Percentiles rank a stretch among this genome's conserved stretches.
Evolutionary conservation across 2,113 vertebrate species (phyloP).

Genomic region (Rhea pennata): DNA sequence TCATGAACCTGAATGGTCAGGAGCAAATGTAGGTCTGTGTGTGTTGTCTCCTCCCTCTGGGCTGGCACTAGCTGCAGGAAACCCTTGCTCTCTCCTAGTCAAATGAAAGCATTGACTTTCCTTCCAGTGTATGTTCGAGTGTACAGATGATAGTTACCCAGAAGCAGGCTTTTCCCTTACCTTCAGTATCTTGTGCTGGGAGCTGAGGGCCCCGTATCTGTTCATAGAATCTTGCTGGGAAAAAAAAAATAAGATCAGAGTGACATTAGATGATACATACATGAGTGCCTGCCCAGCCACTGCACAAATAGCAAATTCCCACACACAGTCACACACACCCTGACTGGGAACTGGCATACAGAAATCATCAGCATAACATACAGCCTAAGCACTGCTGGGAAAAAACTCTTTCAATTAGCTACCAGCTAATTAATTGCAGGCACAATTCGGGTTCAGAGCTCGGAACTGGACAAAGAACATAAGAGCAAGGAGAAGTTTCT

Average conservation of each 20-base stretch:
- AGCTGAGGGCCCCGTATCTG: slow-evolving; percentile 75
- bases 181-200: slow-evolving; percentile 80
- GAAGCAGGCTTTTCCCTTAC: slow-evolving; percentile 14
- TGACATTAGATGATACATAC: background rate
- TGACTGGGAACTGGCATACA: fast-evolving
- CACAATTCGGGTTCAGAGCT: too few species aligned
- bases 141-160: fast-evolving
- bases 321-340: background rate
- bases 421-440: background rate
- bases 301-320: background rate
- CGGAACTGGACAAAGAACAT: too few species aligned
- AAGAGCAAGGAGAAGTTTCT: background rate
- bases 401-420: background rate
- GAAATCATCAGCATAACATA: fast-evolving
- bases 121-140: background rate
- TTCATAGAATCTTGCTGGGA: slow-evolving; percentile 81
- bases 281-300: background rate
- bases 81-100: background rate
- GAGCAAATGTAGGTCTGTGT: background rate
- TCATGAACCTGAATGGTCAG: background rate
- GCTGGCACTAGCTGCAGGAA: background rate
- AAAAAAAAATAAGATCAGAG: background rate
- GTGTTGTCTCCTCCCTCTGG: background rate
- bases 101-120: fast-evolving
- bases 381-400: background rate